Percentiles rank a stretch among this genome's conserved stretches.
phyloP scores from a whole-genome alignment of 2,797 vertebrate species.

The Nannoperca australis region DNA sequence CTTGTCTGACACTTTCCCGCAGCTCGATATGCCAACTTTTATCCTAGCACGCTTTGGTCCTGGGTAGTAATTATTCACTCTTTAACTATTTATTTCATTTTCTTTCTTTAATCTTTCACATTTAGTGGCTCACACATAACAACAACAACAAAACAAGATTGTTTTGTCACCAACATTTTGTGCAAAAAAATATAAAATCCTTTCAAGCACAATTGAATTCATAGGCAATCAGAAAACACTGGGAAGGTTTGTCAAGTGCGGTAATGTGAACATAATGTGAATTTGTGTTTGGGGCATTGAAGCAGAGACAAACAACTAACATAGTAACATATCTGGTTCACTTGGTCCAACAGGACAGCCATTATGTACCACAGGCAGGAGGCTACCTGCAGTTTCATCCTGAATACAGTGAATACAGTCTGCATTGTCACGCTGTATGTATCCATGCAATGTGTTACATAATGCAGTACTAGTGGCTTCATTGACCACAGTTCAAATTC shows the following conservation, averaged over 20 bases:
- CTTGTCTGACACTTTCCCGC: constrained; percentile 68
- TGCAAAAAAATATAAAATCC: constrained; percentile 21
- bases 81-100: constrained; percentile 56
- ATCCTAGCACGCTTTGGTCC: constrained; percentile 66
- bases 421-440: constrained; percentile 31
- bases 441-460: constrained; percentile 34
- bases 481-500: constrained; percentile 44
- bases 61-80: constrained; percentile 58
- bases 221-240: constrained; percentile 39
- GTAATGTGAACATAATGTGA: constrained; percentile 44
- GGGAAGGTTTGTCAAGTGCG: constrained; percentile 42
- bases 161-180: constrained; percentile 27
- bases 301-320: constrained; percentile 44
- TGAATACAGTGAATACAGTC: constrained; percentile 30
- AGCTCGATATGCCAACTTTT: constrained; percentile 77
- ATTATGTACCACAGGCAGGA: constrained; percentile 29
- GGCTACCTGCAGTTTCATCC: constrained; percentile 28
- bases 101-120: constrained; percentile 51
- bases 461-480: constrained; percentile 28
- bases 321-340: constrained; percentile 45
- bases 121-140: constrained; percentile 26
- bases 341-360: constrained; percentile 40
- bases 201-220: constrained; percentile 36
- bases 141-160: not conserved
- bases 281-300: constrained; percentile 40